These are phyloP conservation scores for Chrysotoxum bicinctum DNA, from an alignment of 2,888 invertebrate species.

Conservation along the genomic window DNA sequence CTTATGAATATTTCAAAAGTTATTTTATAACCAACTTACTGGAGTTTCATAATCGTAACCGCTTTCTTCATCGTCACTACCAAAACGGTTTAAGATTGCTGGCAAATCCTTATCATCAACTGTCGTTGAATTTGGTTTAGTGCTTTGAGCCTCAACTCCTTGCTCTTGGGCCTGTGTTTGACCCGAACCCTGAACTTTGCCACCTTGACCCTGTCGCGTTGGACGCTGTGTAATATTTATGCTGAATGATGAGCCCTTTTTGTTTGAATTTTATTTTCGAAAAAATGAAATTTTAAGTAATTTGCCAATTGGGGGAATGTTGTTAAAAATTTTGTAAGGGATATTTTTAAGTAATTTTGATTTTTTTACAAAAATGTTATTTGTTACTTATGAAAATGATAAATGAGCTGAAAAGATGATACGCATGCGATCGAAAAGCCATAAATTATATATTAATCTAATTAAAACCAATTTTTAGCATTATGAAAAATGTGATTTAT, in stretches of 20 bases:
- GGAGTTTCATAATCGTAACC: conserved; percentile 46
- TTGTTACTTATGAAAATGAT: neutral
- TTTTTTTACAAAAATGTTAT: neutral
- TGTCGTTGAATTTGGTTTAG: neutral
- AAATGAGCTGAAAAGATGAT: neutral
- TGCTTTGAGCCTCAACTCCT: neutral
- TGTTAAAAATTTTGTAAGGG: conserved; percentile 24
- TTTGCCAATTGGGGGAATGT: conserved; percentile 57
- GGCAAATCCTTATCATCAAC: conserved; percentile 6
- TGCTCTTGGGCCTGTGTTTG: neutral
- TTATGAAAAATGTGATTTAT: conserved; percentile 12
- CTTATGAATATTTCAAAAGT: neutral
- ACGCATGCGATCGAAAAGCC: conserved; percentile 3
- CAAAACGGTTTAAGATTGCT: conserved; percentile 56
- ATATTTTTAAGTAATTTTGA: conserved; percentile 8
- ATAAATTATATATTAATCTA: neutral
- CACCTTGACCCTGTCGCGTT: conserved; percentile 45
- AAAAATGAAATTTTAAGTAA: conserved; percentile 33
- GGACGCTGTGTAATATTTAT: conserved; percentile 72
- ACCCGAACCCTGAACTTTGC: neutral
- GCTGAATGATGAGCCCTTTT: conserved; percentile 70
- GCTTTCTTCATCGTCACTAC: conserved; percentile 10
- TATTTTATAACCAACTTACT: conserved; percentile 27
- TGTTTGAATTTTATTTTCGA: conserved; percentile 20
- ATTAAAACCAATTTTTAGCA: conserved; percentile 9